phyloP scores from a whole-genome alignment of 2,888 invertebrate genomes.

The Meta bourneti region DNA sequence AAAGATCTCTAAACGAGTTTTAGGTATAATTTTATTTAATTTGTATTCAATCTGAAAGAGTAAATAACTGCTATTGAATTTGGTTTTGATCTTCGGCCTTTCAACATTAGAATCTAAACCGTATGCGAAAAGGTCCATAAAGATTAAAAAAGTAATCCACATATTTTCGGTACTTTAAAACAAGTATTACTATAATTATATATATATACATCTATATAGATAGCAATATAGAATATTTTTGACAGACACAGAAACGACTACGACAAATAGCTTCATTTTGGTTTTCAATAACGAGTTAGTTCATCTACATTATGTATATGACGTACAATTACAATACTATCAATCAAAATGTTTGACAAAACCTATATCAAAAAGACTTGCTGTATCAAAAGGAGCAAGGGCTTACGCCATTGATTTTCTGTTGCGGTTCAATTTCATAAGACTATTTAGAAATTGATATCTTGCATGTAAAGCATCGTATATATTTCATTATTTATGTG shows the following conservation, averaged over 20 bases:
- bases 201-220: too few relatives aligned
- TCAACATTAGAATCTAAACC: neutral
- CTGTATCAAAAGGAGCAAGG: conserved; percentile 12
- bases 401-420: conserved; percentile 2
- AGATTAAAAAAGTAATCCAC: neutral
- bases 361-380: neutral
- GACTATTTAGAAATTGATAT: conserved; percentile 26
- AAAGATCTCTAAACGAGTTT: too few relatives aligned
- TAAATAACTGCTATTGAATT: too few relatives aligned
- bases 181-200: neutral
- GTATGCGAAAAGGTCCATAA: neutral
- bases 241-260: neutral
- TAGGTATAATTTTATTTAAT: too few relatives aligned
- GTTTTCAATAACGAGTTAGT: neutral
- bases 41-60: too few relatives aligned
- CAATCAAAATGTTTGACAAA: neutral
- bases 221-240: neutral
- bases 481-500: conserved; percentile 31
- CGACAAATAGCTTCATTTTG: neutral
- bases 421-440: conserved; percentile 15
- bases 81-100: neutral
- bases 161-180: neutral
- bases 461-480: conserved; percentile 32
- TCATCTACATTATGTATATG: neutral
- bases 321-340: neutral